A percentile compares a stretch with the other conserved stretches of the same genome.
phyloP scores from a whole-genome alignment of 2,113 vertebrate species.

The Aptenodytes patagonicus region DNA sequence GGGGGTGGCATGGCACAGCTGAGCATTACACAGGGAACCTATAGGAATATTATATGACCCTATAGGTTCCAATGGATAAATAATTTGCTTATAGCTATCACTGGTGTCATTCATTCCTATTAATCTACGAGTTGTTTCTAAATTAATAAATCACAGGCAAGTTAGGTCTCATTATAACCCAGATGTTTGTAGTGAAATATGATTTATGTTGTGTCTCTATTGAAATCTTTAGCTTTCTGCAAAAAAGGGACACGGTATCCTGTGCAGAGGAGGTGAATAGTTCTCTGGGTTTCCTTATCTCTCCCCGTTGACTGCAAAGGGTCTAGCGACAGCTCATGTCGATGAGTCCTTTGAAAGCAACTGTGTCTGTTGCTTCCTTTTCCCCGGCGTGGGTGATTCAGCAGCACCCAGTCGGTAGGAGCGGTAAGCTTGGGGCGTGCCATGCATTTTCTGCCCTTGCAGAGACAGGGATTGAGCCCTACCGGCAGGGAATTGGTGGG shows the following conservation, averaged over 20 bases:
- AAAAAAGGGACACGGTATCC: not conserved
- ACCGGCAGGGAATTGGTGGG: not conserved
- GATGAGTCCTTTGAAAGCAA: not conserved
- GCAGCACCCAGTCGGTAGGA: not conserved
- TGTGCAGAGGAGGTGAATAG: not conserved
- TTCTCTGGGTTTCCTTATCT: not conserved
- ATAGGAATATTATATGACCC: not conserved
- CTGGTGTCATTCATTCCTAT: not conserved
- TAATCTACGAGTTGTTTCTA: not conserved
- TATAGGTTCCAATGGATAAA: not conserved
- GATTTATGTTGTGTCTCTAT: not conserved
- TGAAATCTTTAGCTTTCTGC: not conserved
- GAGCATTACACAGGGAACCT: not conserved
- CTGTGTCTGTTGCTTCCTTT: not conserved
- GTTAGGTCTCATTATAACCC: not conserved
- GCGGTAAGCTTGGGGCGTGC: accelerated
- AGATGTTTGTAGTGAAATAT: not conserved
- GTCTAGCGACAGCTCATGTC: accelerated
- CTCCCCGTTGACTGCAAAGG: not conserved
- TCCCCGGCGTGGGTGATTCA: accelerated
- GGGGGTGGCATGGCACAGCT: not conserved
- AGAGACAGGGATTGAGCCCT: not conserved
- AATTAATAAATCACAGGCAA: not conserved
- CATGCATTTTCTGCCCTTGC: not conserved
- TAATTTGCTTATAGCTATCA: not conserved